Conservation (phyloP, 1,140 invertebrate species). For the Polypedilum pembai region DNA sequence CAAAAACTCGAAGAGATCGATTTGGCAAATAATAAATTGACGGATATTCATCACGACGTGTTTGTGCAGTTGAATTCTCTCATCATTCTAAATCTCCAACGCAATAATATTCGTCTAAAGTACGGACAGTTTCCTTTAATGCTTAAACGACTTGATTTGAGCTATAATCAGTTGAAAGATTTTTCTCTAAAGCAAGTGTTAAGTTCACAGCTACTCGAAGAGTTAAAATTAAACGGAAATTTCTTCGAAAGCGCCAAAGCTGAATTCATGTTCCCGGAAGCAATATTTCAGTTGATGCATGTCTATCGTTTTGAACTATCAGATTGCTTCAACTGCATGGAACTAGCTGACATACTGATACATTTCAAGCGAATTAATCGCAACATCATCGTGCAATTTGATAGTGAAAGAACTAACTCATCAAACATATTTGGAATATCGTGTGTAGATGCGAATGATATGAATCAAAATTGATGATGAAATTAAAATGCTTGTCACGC, state of each 20-base stretch:
- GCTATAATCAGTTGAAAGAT: neutral
- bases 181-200: neutral
- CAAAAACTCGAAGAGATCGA: neutral
- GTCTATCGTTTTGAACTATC: constrained; percentile 7
- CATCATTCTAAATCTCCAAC: neutral
- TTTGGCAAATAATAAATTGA: neutral
- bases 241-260: neutral
- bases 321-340: neutral
- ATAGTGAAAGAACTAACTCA: neutral
- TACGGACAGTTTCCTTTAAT: neutral
- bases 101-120: neutral
- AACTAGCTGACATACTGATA: neutral
- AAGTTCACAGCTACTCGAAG: neutral
- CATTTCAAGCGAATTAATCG: neutral
- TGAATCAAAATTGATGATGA: neutral
- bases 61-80: neutral
- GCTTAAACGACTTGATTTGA: constrained; percentile 11
- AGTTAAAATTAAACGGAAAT: constrained; percentile 8
- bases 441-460: neutral
- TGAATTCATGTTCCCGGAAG: neutral
- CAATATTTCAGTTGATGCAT: constrained; percentile 19
- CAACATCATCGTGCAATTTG: neutral
- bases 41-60: neutral
- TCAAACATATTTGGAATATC: constrained; percentile 3
- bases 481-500: neutral